Conservation (phyloP, 1,140 invertebrate species). For the Papilio polyxenes region DNA sequence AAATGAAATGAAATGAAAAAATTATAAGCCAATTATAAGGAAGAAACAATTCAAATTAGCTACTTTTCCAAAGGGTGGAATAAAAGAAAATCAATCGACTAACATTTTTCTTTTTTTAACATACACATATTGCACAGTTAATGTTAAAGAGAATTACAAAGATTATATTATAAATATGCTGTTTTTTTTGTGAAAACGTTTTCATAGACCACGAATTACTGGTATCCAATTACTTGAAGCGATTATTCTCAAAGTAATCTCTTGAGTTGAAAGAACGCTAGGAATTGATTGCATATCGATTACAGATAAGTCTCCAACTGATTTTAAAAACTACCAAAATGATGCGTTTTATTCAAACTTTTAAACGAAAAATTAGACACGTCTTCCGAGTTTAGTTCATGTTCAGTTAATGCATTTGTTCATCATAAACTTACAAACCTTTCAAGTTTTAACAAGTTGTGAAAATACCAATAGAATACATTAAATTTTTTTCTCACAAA, state of each 20-base stretch:
- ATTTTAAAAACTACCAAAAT: background rate
- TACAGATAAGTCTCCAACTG: background rate
- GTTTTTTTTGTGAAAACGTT: background rate
- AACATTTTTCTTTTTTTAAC: too few species aligned
- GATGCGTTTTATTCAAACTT: background rate
- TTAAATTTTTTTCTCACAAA: too few species aligned
- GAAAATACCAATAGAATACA: too few species aligned
- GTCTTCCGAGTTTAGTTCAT: background rate
- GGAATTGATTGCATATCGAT: slow-evolving; percentile 10
- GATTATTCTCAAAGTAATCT: slow-evolving; percentile 5
- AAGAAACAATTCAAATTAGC: too few species aligned
- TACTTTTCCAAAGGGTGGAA: too few species aligned
- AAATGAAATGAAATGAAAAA: too few species aligned
- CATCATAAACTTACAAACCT: background rate
- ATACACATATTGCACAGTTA: too few species aligned
- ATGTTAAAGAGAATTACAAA: background rate
- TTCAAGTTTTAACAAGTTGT: too few species aligned
- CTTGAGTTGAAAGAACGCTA: background rate
- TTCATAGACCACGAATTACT: background rate
- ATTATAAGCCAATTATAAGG: too few species aligned
- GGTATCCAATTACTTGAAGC: background rate
- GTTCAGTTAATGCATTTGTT: background rate
- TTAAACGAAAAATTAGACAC: background rate
- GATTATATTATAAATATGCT: background rate
- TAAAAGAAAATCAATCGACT: too few species aligned